Base-by-base conservation (phyloP, 2,797 vertebrate species). In the Taeniopygia guttata region DNA sequence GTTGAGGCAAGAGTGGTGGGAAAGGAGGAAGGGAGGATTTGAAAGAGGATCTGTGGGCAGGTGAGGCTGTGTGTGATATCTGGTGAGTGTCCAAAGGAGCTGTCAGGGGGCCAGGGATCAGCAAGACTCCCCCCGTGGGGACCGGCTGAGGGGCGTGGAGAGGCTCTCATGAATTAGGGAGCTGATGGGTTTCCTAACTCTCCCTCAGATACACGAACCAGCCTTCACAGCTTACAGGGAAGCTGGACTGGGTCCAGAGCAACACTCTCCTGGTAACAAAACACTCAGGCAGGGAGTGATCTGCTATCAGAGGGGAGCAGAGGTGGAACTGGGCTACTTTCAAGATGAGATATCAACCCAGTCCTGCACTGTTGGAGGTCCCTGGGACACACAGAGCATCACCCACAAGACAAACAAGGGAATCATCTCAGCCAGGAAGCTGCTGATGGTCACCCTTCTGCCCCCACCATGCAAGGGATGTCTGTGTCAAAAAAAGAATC, bases 131-230 rank as follows among this genome's bases (percentile, higher is more conserved):
- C 29, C 7, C 4, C 6, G 2, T 3, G 2, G 21, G 56, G 27
- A 25, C n/a, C 27, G 12, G 8, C 52, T 6, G 2, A 1, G 0
- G 48, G 32, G 7, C 0, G 0, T 17, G 1, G 34, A 34, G 55
- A n/a, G 18, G 64, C 32, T 62, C 5, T 48, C 7, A 7, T 2
- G 16, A 27, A 29, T 11, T 13, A 6, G 2, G 38, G 67, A 78
- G 36, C 27, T 66, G 12, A 2, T 5, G 1, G 27, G 52, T 60
- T 54, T 11, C 43, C 1, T 14, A 34, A 11, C 16, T 56, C 10
- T 40, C 46, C 3, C 27, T 40, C 15, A 3, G 34, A 29, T 7
- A 2, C 26, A 2, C 1, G 11, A 26, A 34, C 52, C 55, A n/a
- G 48, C 63, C 13, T 23, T 17, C 23, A 6, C 1, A 3, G 26